Evolutionary conservation across 2,113 vertebrate species (phyloP).

Genomic region (Stigmatopora nigra): DNA sequence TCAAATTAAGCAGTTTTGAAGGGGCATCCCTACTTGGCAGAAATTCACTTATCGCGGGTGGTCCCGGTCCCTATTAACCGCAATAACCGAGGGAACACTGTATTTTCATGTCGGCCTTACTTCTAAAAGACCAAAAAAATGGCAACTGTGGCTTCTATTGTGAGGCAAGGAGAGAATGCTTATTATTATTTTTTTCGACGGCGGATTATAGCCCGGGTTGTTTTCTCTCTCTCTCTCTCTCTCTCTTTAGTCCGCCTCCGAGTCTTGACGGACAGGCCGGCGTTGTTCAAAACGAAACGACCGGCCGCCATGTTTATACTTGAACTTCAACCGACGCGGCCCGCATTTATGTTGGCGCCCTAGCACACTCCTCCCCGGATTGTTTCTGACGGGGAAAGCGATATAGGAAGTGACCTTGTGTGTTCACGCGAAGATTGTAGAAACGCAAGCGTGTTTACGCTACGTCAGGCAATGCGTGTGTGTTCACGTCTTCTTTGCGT

Average conservation of each 20-base stretch:
- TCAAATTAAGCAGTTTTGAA: no score
- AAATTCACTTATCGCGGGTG: no score
- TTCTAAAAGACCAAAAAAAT: slow-evolving; percentile 5
- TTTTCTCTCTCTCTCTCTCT: slow-evolving; percentile 10
- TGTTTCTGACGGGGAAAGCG: slow-evolving; percentile 19
- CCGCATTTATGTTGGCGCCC: slow-evolving; percentile 25
- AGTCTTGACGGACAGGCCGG: slow-evolving; percentile 23
- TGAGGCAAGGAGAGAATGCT: slow-evolving; percentile 42
- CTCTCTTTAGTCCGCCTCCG: slow-evolving; percentile 9
- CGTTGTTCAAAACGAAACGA: slow-evolving; percentile 30
- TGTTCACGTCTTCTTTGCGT: slow-evolving; percentile 15
- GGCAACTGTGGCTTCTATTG: slow-evolving; percentile 32
- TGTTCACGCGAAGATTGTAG: slow-evolving; percentile 2
- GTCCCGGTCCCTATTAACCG: no score
- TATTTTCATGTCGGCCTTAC: slow-evolving; percentile 22
- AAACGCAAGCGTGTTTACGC: background rate
- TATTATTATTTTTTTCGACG: slow-evolving; percentile 41
- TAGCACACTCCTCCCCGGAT: slow-evolving; percentile 27
- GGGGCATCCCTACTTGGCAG: no score
- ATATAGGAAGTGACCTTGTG: slow-evolving; percentile 25
- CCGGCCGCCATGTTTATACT: slow-evolving; percentile 44
- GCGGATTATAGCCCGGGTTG: slow-evolving; percentile 54
- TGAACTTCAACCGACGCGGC: slow-evolving; percentile 27
- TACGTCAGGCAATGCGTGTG: slow-evolving; percentile 17
- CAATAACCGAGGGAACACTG: no score